Evolutionary conservation across 2,888 invertebrate genomes (phyloP).

Genomic region (Steinernema carpocapsae): DNA sequence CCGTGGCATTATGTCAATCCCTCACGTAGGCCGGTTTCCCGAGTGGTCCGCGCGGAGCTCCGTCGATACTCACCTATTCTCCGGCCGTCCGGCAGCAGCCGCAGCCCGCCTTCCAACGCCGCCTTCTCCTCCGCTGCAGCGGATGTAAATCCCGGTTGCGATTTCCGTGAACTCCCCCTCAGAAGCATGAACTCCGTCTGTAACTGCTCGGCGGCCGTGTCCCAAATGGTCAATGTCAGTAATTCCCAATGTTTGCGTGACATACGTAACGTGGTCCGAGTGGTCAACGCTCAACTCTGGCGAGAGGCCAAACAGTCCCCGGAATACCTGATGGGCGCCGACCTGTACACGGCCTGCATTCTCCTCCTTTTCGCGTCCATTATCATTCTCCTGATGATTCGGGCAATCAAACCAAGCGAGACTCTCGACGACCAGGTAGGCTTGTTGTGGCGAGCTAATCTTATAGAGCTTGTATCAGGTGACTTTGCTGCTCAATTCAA

Average conservation of each 20-base stretch:
- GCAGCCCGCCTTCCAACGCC: not conserved
- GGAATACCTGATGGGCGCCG: slow-evolving; percentile 39
- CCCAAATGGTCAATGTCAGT: not conserved
- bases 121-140: not conserved
- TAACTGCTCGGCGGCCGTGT: not conserved
- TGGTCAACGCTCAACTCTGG: slow-evolving; percentile 17
- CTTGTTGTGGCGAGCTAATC: not conserved
- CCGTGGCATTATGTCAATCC: not conserved
- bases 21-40: slow-evolving; percentile 2
- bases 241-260: slow-evolving; percentile 13
- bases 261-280: slow-evolving; percentile 4
- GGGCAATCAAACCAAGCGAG: slow-evolving; percentile 45
- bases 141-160: no score
- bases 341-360: slow-evolving; percentile 44
- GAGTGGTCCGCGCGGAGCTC: slow-evolving; percentile 6
- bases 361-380: slow-evolving; percentile 43
- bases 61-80: slow-evolving; percentile 25
- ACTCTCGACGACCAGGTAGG: slow-evolving; percentile 45
- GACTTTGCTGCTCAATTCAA: slow-evolving; percentile 44
- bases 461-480: slow-evolving; percentile 34
- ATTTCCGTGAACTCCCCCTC: no score
- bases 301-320: slow-evolving; percentile 11
- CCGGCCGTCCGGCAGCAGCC: not conserved
- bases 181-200: not conserved
- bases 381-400: slow-evolving; percentile 43